phyloP scores from a whole-genome alignment of 1,140 invertebrate species.

The Drosophila ironensis region DNA sequence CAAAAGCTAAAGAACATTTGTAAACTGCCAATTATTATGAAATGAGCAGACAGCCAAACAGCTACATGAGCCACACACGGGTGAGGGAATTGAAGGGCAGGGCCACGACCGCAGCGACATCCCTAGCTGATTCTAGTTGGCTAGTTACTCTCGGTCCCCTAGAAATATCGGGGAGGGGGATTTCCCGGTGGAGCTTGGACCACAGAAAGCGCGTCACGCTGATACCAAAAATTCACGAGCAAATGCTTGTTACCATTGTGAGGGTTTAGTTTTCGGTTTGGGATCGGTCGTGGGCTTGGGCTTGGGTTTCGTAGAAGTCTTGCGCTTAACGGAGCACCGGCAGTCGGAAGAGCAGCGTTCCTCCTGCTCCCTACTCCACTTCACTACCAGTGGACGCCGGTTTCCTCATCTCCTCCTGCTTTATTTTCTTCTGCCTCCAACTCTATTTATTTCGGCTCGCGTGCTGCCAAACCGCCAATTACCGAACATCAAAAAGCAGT shows the following conservation, averaged over 20 bases:
- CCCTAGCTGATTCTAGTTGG: conserved; percentile 52
- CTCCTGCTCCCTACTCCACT: background rate
- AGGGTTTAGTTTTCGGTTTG: conserved; percentile 14
- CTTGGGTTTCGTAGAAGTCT: background rate
- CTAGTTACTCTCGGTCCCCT: conserved; percentile 1
- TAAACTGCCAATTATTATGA: conserved; percentile 80
- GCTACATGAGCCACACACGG: conserved; percentile 6
- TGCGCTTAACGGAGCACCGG: conserved; percentile 49
- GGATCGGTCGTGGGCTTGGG: conserved; percentile 3
- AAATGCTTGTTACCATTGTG: conserved; percentile 65
- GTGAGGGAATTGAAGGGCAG: background rate
- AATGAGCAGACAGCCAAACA: conserved; percentile 60
- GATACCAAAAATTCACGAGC: conserved; percentile 50
- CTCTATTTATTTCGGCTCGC: conserved; percentile 58
- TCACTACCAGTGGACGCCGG: conserved; percentile 17
- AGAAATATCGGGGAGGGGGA: background rate
- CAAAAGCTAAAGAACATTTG: conserved; percentile 74
- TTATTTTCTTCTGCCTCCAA: background rate
- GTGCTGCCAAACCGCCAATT: conserved; percentile 79
- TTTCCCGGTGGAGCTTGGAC: conserved; percentile 11
- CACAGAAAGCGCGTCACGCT: conserved; percentile 71
- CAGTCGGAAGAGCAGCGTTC: conserved; percentile 48
- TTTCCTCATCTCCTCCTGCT: background rate
- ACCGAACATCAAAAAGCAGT: conserved; percentile 79
- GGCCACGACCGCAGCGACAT: conserved; percentile 53